A percentile compares a stretch with the other conserved stretches of the same genome.
phyloP scores from a whole-genome alignment of 2,888 invertebrate genomes.

The Ceramica pisi region DNA sequence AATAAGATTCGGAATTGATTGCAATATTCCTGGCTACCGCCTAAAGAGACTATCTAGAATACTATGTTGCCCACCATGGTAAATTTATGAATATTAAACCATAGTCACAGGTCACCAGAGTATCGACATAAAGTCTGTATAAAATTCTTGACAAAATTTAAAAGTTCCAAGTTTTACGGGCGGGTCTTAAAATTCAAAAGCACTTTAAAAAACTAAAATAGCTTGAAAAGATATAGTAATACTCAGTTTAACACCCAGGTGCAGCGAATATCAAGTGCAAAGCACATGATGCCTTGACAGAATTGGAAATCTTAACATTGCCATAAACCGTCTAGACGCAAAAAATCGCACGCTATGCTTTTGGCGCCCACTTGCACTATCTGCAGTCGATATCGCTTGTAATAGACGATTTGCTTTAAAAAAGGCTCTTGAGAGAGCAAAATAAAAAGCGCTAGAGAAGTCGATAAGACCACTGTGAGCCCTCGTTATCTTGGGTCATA shows the following conservation, averaged over 20 bases:
- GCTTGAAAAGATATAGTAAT: slow-evolving; percentile 48
- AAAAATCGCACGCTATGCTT: slow-evolving; percentile 68
- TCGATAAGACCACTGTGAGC: slow-evolving; percentile 89
- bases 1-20: not conserved
- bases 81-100: not conserved
- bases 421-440: slow-evolving; percentile 82
- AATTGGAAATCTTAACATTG: slow-evolving; percentile 66
- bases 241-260: slow-evolving; percentile 44
- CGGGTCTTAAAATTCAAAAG: slow-evolving; percentile 44
- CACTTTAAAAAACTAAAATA: slow-evolving; percentile 43
- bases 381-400: slow-evolving; percentile 82
- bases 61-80: too few species aligned
- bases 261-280: slow-evolving; percentile 44
- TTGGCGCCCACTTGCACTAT: slow-evolving; percentile 73
- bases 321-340: slow-evolving; percentile 74
- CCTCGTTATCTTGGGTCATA: slow-evolving; percentile 90
- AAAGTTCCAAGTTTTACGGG: slow-evolving; percentile 35
- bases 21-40: too few species aligned
- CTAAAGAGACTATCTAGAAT: too few species aligned
- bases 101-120: slow-evolving; percentile 14
- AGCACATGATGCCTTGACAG: slow-evolving; percentile 55
- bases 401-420: slow-evolving; percentile 87
- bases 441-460: slow-evolving; percentile 85
- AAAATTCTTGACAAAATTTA: slow-evolving; percentile 26
- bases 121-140: slow-evolving; percentile 11